Base-by-base conservation (phyloP, 1,140 invertebrate species). In the Orussus abietinus region DNA sequence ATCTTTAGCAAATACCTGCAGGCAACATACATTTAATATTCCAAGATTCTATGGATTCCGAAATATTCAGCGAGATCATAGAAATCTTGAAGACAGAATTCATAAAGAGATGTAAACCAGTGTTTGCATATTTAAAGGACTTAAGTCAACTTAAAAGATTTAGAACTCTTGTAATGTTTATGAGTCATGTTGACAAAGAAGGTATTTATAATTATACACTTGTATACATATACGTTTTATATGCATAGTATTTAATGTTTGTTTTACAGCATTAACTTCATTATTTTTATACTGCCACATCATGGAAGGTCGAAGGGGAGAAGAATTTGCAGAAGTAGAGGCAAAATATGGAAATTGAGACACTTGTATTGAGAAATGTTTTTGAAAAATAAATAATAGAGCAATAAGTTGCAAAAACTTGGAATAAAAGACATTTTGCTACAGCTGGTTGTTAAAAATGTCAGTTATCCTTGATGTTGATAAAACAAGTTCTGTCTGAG, bases 31-130 rank as follows among this genome's bases (percentile, higher is more conserved):
- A 79, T 2, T 58, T 55, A 4, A 75, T 83, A 47, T 80, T 83
- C 54, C 67, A 74, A 57, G 77, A 81, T 36, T 79, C 79, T 6
- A 60, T 83, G 51, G 80, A 82, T 47, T 77, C 73, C 26, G 69
- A 76, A 42, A 69, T 75, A 5, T 69, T 83, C 11, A 77, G 75
- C 17, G 75, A 79, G 40, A 75, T 83, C 21, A 20, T 83, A 11
- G 46, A 48, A 3, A 53, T 70, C 3, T 50, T 82, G 2, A 52
- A 64, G 32, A 59, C 45, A 15, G 59, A 69, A 28, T 75, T 75
- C 48, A 28, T 55, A 6, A 58, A 57, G 42, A 64, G 54, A 22
- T 48, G 61, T 9, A 53, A 63, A 19, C 40, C 49, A 3, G 48
- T 73, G 28, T 67, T 59, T 45, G 18, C 62, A 12, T 68, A 65